A percentile compares a stretch with the other conserved stretches of the same genome.
Conservation (phyloP, 2,888 invertebrate genomes). For the Platerodrilus igneus region DNA sequence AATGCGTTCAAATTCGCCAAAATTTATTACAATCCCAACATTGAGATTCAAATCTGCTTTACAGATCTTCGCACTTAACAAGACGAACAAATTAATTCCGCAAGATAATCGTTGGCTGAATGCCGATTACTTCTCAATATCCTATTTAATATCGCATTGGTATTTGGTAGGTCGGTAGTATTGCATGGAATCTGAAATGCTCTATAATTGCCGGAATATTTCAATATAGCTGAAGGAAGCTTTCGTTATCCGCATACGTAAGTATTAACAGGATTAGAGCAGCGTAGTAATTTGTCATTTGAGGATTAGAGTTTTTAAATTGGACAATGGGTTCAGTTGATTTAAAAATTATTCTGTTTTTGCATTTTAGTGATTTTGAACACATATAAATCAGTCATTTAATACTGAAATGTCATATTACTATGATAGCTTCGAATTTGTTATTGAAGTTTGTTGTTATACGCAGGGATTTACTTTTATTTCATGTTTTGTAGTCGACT, state of each 20-base stretch:
- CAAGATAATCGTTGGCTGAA: slow-evolving; percentile 21
- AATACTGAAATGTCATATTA: no score
- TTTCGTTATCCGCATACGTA: slow-evolving; percentile 10
- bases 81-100: slow-evolving; percentile 21
- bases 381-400: no score
- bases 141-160: slow-evolving; percentile 17
- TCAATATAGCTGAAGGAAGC: slow-evolving; percentile 11
- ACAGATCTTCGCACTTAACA: slow-evolving; percentile 13
- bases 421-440: no score
- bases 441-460: no score
- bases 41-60: slow-evolving; percentile 15
- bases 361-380: no score
- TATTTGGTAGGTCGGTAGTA: slow-evolving; percentile 17
- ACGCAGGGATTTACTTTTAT: no score
- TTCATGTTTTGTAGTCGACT: no score
- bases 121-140: slow-evolving; percentile 24
- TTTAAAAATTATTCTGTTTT: no score
- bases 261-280: slow-evolving; percentile 3
- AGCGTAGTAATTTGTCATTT: no score
- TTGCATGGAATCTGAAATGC: slow-evolving; percentile 16
- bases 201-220: slow-evolving; percentile 20
- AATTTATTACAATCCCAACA: slow-evolving; percentile 16
- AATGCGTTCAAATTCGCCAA: slow-evolving; percentile 9
- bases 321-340: no score
- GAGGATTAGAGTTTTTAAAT: no score